A percentile compares a stretch with the other conserved stretches of the same genome.
Evolutionary conservation across 2,888 invertebrate species (phyloP).

Genomic region (Apomyelois bistriatella): DNA sequence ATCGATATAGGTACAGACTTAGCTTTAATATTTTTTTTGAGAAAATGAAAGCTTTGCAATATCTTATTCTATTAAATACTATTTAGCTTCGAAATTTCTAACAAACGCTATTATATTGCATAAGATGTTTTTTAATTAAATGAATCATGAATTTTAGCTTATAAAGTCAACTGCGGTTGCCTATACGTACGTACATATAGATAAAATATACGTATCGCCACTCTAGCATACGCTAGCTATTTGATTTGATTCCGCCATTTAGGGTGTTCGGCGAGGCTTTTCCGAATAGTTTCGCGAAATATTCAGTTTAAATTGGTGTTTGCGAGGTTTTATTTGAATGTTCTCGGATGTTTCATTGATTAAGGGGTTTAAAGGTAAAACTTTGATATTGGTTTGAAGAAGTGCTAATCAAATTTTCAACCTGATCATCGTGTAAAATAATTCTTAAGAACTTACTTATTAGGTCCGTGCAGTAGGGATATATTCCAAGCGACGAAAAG

Average conservation of each 20-base stretch:
- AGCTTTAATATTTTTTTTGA: no score
- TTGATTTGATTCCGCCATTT: conserved; percentile 38
- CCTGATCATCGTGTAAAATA: neutral
- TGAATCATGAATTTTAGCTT: no score
- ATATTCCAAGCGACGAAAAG: no score
- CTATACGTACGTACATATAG: neutral
- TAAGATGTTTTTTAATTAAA: no score
- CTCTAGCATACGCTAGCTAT: conserved; percentile 21
- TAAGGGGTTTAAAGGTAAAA: neutral
- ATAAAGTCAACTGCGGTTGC: no score
- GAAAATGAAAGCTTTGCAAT: no score
- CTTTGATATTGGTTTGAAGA: neutral
- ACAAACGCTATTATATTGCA: no score
- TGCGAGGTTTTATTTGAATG: conserved; percentile 9
- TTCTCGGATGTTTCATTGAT: conserved; percentile 8
- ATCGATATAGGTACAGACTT: no score
- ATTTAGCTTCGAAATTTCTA: no score
- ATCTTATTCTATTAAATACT: no score
- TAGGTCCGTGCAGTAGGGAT: no score
- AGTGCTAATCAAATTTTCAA: neutral
- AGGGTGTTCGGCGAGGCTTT: conserved; percentile 23
- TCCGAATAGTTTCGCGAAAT: conserved; percentile 11
- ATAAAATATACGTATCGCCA: neutral
- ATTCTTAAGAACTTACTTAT: no score
- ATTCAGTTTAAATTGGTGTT: conserved; percentile 8